Evolutionary conservation across 2,113 vertebrate species (phyloP).

Genomic region (Eira barbara): DNA sequence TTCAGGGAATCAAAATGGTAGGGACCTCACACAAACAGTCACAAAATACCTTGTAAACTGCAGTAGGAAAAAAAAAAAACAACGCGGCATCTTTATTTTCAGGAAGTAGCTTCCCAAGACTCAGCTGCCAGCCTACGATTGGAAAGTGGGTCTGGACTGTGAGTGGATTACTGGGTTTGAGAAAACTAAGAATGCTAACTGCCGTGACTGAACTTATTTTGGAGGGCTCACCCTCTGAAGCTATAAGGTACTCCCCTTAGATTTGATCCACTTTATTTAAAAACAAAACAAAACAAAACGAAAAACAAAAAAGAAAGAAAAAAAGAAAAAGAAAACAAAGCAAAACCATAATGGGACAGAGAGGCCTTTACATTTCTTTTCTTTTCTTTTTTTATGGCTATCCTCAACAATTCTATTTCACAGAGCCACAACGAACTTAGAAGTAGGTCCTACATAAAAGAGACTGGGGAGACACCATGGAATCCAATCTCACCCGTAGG

Average conservation of each 20-base stretch:
- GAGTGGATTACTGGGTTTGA: neutral
- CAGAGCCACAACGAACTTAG: neutral
- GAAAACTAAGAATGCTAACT: neutral
- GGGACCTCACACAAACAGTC: neutral
- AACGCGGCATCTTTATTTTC: neutral
- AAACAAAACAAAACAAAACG: neutral
- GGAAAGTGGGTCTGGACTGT: neutral
- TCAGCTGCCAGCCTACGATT: neutral
- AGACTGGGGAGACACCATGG: neutral
- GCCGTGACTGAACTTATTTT: neutral
- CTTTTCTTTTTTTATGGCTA: neutral
- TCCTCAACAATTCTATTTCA: neutral
- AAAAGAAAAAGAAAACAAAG: neutral
- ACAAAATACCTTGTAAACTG: neutral
- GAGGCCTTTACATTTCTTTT: neutral
- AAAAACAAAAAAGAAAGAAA: neutral
- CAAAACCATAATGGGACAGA: neutral
- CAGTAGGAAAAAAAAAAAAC: neutral
- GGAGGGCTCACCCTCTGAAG: neutral
- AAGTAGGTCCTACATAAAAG: neutral
- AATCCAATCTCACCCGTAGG: slow-evolving; percentile 25
- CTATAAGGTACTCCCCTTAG: neutral
- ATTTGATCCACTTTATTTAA: neutral
- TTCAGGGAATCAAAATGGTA: neutral
- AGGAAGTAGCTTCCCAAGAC: neutral